These are phyloP conservation scores for Sparidentex hasta DNA, from an alignment of 2,797 vertebrate genomes.

Conservation along the genomic window DNA sequence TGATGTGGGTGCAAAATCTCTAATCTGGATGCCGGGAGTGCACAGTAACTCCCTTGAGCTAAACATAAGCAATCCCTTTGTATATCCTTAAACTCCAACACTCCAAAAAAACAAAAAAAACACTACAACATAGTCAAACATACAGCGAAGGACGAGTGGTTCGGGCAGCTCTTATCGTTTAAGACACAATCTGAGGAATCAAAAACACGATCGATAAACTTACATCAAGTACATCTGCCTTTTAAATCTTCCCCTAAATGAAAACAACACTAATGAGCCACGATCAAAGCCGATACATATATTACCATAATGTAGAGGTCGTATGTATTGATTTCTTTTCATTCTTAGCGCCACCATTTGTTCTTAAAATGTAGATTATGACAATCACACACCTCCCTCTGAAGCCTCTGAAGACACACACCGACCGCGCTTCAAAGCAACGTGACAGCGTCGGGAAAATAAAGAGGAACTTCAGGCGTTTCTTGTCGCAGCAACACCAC, in stretches of 20 bases:
- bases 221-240: background rate
- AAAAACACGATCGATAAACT: background rate
- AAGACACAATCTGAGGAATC: background rate
- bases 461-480: conserved; percentile 22
- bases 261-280: conserved; percentile 33
- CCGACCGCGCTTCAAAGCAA: conserved; percentile 35
- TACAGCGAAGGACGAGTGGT: background rate
- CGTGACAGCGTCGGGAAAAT: conserved; percentile 13
- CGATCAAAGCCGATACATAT: conserved; percentile 22
- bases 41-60: conserved; percentile 41
- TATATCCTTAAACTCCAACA: conserved; percentile 22
- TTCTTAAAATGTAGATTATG: conserved; percentile 52
- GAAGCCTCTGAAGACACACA: conserved; percentile 23
- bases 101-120: conserved; percentile 23
- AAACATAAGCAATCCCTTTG: conserved; percentile 46
- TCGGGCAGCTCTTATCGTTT: background rate
- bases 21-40: conserved; percentile 46
- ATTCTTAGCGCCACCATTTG: conserved; percentile 25
- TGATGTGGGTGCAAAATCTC: conserved; percentile 53
- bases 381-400: conserved; percentile 23
- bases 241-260: conserved; percentile 11
- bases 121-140: conserved; percentile 8
- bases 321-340: conserved; percentile 18
- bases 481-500: conserved; percentile 36
- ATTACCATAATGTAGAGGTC: conserved; percentile 19